Evolutionary conservation across 1,140 invertebrate species (phyloP).

Genomic region (Agrilus planipennis): DNA sequence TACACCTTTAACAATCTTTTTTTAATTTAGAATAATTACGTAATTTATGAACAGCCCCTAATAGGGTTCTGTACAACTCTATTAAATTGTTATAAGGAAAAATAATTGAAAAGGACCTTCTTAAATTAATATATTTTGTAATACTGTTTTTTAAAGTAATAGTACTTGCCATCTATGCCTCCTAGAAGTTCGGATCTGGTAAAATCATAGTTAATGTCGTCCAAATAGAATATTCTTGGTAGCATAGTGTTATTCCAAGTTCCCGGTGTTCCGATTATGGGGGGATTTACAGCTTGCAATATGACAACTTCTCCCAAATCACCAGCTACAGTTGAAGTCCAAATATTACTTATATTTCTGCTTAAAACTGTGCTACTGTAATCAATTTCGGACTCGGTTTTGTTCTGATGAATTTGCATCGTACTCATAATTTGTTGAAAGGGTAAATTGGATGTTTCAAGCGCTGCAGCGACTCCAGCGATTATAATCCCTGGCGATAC

Average conservation of each 20-base stretch:
- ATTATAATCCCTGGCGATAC: conserved; percentile 45
- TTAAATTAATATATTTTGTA: too few relatives aligned
- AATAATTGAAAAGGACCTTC: too few relatives aligned
- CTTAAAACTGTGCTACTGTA: conserved; percentile 12
- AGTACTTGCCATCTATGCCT: conserved; percentile 50
- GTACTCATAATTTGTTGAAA: conserved; percentile 22
- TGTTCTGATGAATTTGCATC: conserved; percentile 13
- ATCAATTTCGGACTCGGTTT: conserved; percentile 4
- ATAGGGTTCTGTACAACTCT: too few relatives aligned
- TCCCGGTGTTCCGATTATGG: conserved; percentile 42
- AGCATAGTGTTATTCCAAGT: conserved; percentile 52
- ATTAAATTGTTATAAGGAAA: too few relatives aligned
- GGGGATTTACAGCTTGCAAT: conserved; percentile 41
- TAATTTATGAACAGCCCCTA: too few relatives aligned
- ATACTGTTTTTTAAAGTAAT: too few relatives aligned
- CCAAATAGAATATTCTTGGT: conserved; percentile 44
- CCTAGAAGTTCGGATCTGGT: conserved; percentile 53
- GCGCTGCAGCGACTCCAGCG: conserved; percentile 41
- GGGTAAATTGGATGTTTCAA: conserved; percentile 41
- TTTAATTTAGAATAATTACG: too few relatives aligned
- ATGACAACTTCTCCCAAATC: conserved; percentile 51
- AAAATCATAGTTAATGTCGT: conserved; percentile 40
- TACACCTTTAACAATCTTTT: too few relatives aligned
- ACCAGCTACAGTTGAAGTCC: conserved; percentile 50
- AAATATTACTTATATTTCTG: conserved; percentile 40